Percentiles rank a stretch among this genome's conserved stretches.
phyloP scores from a whole-genome alignment of 2,113 vertebrate genomes.

The Tichodroma muraria region DNA sequence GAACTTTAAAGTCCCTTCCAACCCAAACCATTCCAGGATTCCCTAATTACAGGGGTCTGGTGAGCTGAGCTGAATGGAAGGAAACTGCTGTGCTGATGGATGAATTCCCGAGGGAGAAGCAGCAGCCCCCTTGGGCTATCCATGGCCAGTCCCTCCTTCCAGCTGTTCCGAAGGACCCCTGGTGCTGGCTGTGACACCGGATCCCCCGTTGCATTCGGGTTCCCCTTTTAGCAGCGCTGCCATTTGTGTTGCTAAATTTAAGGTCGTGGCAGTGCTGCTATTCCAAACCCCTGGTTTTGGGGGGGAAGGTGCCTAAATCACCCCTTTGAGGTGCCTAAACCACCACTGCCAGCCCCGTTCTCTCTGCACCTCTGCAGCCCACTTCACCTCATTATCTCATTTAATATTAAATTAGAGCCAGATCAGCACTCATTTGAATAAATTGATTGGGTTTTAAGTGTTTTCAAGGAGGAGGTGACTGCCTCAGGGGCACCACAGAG shows the following conservation, averaged over 20 bases:
- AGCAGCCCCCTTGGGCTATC: neutral
- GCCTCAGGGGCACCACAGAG: neutral
- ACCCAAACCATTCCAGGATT: neutral
- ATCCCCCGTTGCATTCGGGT: neutral
- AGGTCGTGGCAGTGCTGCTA: neutral
- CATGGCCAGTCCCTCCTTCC: neutral
- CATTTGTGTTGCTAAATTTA: constrained; percentile 2
- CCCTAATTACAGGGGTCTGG: neutral
- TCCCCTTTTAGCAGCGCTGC: neutral
- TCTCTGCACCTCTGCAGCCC: neutral
- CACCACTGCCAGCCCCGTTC: accelerated
- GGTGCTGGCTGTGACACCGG: neutral
- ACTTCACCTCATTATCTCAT: accelerated
- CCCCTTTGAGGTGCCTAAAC: neutral
- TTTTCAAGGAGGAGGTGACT: neutral
- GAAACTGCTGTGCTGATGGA: neutral
- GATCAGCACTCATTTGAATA: neutral
- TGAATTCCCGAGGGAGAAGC: neutral
- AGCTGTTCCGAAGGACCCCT: neutral
- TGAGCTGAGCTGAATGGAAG: neutral
- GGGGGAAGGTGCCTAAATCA: neutral
- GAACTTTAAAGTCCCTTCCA: neutral
- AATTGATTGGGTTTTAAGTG: neutral
- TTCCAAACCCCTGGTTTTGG: neutral
- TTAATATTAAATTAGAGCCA: neutral